These are phyloP conservation scores for Alfaro cultratus DNA, from an alignment of 2,797 vertebrate genomes.

Conservation along the genomic window DNA sequence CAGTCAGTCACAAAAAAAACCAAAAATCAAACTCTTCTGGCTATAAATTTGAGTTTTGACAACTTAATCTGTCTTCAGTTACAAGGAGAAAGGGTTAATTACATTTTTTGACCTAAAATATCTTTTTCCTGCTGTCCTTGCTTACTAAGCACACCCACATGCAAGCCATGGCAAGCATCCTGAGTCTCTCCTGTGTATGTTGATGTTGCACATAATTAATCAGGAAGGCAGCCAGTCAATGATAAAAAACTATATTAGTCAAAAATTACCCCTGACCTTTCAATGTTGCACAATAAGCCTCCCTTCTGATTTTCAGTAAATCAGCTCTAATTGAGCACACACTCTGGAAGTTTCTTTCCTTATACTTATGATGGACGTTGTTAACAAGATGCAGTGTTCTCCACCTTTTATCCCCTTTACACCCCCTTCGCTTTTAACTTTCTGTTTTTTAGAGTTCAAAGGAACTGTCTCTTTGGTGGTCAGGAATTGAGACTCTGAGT, in stretches of 20 bases:
- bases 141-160: conserved; percentile 48
- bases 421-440: conserved; percentile 46
- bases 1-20: background rate
- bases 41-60: conserved; percentile 8
- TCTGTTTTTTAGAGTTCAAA: conserved; percentile 51
- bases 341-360: conserved; percentile 38
- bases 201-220: conserved; percentile 54
- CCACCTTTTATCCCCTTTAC: conserved; percentile 26
- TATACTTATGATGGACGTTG: conserved; percentile 46
- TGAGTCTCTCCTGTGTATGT: conserved; percentile 31
- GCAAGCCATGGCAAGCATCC: conserved; percentile 19
- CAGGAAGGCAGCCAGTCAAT: conserved; percentile 41
- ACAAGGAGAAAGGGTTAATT: conserved; percentile 37
- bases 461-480: conserved; percentile 23
- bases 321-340: conserved; percentile 47
- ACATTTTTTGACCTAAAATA: conserved; percentile 24
- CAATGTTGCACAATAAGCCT: conserved; percentile 41
- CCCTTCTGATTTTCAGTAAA: conserved; percentile 55
- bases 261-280: conserved; percentile 69
- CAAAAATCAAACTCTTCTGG: conserved; percentile 12
- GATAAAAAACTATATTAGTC: conserved; percentile 55
- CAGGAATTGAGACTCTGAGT: conserved; percentile 31
- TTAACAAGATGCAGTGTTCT: conserved; percentile 44
- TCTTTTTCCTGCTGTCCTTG: conserved; percentile 9
- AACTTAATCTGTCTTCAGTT: conserved; percentile 22